phyloP scores from a whole-genome alignment of 2,888 invertebrate species.

The Calameuta idolon region DNA sequence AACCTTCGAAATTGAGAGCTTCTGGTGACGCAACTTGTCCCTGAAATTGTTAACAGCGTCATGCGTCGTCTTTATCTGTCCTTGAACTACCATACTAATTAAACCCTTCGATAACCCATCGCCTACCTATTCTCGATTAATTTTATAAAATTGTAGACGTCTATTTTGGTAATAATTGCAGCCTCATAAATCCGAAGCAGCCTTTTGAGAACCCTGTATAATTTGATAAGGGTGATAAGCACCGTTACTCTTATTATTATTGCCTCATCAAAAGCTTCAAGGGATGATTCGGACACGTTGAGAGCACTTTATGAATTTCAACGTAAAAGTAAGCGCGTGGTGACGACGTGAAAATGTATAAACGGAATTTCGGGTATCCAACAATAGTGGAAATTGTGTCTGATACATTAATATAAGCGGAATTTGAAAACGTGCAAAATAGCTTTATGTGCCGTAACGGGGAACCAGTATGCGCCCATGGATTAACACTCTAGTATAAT shows the following conservation, averaged over 20 bases:
- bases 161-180: too few relatives aligned
- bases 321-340: neutral
- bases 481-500: neutral
- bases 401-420: neutral
- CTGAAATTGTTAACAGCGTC: conserved; percentile 42
- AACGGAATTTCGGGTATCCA: neutral
- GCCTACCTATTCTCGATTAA: conserved; percentile 19
- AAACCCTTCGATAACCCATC: conserved; percentile 26
- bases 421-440: neutral
- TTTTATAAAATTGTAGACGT: conserved; percentile 16
- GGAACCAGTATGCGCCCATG: neutral
- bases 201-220: neutral
- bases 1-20: conserved; percentile 5
- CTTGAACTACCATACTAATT: conserved; percentile 24
- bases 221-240: neutral
- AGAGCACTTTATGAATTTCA: neutral
- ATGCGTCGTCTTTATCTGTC: neutral
- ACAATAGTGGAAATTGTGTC: neutral
- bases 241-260: neutral
- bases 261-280: neutral
- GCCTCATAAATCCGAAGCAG: neutral
- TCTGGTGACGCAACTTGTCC: conserved; percentile 22
- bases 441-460: neutral
- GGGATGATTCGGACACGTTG: neutral
- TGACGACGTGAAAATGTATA: too few relatives aligned